These are phyloP conservation scores for Cheiracanthium punctorium DNA, from an alignment of 2,888 invertebrate species.

Conservation along the genomic window DNA sequence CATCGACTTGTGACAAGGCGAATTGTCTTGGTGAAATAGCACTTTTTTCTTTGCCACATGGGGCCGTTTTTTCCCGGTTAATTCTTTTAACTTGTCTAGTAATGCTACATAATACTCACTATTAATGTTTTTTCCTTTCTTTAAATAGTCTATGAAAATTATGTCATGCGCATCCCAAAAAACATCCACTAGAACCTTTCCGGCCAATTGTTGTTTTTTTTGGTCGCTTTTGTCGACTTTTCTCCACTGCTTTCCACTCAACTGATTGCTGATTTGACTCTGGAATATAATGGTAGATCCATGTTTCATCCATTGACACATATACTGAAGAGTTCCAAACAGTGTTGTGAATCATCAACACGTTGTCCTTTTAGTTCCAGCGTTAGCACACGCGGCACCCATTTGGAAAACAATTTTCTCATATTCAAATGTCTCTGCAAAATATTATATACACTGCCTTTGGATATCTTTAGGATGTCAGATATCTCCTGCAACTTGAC, in stretches of 20 bases:
- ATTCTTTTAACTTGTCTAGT: neutral
- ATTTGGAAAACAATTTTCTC: neutral
- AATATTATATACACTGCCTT: neutral
- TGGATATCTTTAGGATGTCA: too few relatives aligned
- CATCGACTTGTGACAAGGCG: constrained; percentile 11
- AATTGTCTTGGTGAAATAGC: neutral
- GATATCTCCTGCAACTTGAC: too few relatives aligned
- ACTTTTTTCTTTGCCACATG: constrained; percentile 5
- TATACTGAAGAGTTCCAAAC: constrained; percentile 67
- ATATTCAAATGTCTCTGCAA: constrained; percentile 5
- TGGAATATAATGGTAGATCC: constrained; percentile 74
- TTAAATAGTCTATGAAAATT: constrained; percentile 61
- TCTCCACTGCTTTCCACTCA: constrained; percentile 21
- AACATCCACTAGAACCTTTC: constrained; percentile 60
- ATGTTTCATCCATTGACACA: constrained; percentile 76
- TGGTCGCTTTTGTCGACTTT: neutral
- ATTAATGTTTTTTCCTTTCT: constrained; percentile 41
- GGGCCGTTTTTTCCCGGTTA: constrained; percentile 20
- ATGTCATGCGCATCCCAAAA: constrained; percentile 57
- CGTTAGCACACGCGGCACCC: constrained; percentile 3
- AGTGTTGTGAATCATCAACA: neutral
- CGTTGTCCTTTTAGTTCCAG: neutral
- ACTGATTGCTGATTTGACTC: constrained; percentile 73
- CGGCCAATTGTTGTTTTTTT: constrained; percentile 28
- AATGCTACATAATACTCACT: constrained; percentile 16